Evolutionary conservation across 2,888 invertebrate genomes (phyloP).

Genomic region (Nemotelus nigrinus): DNA sequence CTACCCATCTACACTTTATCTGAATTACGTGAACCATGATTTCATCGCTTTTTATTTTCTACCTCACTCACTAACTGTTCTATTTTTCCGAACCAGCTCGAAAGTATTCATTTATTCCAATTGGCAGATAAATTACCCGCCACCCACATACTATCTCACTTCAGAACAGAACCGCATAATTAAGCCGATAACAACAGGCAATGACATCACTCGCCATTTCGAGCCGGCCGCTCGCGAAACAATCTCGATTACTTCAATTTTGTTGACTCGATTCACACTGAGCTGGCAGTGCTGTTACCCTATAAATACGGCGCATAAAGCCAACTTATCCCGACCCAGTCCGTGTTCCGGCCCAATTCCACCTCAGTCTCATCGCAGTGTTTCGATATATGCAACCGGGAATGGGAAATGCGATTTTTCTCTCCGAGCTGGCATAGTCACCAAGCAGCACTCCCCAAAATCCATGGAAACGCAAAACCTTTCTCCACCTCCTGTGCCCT

Average conservation of each 20-base stretch:
- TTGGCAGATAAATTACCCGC: conserved; percentile 3
- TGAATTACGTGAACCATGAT: neutral
- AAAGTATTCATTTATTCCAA: conserved; percentile 17
- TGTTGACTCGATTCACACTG: neutral
- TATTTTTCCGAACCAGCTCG: neutral
- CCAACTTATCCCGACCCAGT: conserved; percentile 16
- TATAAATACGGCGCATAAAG: conserved; percentile 25
- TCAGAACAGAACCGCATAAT: conserved; percentile 5
- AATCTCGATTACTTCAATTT: neutral
- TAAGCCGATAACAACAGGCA: neutral
- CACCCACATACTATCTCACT: conserved; percentile 6
- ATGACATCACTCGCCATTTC: conserved; percentile 15
- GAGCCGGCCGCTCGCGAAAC: neutral
- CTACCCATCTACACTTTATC: too few relatives aligned
- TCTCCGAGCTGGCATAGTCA: conserved; percentile 3
- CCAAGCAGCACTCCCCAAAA: conserved; percentile 13
- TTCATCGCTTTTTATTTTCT: conserved; percentile 12
- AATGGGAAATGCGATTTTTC: conserved; percentile 33
- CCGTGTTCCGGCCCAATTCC: neutral
- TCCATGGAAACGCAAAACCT: conserved; percentile 18
- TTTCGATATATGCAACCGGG: conserved; percentile 2
- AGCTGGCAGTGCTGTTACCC: neutral
- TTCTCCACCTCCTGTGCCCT: conserved; percentile 5
- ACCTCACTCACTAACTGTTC: neutral
- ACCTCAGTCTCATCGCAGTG: neutral